phyloP scores from a whole-genome alignment of 2,797 vertebrate genomes.

The Bovichtus diacanthus region DNA sequence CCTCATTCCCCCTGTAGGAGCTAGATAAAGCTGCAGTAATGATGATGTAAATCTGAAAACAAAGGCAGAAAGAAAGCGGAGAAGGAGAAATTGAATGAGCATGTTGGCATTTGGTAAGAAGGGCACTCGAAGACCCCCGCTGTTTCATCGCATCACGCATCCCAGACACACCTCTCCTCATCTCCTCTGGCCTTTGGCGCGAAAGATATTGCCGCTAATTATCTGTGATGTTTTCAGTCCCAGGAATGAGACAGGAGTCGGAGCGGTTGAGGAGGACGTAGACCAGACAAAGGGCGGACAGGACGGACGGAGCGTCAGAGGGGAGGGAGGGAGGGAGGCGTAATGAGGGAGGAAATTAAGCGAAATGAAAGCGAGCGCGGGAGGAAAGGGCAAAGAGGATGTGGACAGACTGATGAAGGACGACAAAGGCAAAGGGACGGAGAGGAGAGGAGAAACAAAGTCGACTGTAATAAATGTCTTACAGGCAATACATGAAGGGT shows the following conservation, averaged over 20 bases:
- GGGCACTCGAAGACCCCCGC: constrained; percentile 57
- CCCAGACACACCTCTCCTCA: constrained; percentile 60
- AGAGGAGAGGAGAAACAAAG: constrained; percentile 6
- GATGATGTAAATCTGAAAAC: constrained; percentile 74
- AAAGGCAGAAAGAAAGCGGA: constrained; percentile 47
- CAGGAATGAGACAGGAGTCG: constrained; percentile 45
- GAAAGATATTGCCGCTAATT: constrained; percentile 60
- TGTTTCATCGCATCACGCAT: constrained; percentile 47
- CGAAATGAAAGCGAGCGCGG: constrained; percentile 22
- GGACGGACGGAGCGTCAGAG: background rate
- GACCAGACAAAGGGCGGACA: constrained; percentile 57
- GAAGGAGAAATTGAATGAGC: constrained; percentile 61
- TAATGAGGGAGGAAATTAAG: constrained; percentile 54
- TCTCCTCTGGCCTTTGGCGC: constrained; percentile 61
- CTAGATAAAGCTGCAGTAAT: constrained; percentile 58
- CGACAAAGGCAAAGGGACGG: constrained; percentile 28
- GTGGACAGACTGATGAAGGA: constrained; percentile 37
- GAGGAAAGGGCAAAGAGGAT: constrained; percentile 46
- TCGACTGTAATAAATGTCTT: constrained; percentile 28
- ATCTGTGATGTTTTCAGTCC: constrained; percentile 64
- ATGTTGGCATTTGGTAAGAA: constrained; percentile 72
- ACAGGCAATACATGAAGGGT: background rate
- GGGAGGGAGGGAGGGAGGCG: constrained; percentile 28
- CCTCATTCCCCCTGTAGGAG: constrained; percentile 41
- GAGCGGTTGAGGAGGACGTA: constrained; percentile 36